Evolutionary conservation across 2,113 vertebrate species (phyloP).

Genomic region (Chloropsis hardwickii): DNA sequence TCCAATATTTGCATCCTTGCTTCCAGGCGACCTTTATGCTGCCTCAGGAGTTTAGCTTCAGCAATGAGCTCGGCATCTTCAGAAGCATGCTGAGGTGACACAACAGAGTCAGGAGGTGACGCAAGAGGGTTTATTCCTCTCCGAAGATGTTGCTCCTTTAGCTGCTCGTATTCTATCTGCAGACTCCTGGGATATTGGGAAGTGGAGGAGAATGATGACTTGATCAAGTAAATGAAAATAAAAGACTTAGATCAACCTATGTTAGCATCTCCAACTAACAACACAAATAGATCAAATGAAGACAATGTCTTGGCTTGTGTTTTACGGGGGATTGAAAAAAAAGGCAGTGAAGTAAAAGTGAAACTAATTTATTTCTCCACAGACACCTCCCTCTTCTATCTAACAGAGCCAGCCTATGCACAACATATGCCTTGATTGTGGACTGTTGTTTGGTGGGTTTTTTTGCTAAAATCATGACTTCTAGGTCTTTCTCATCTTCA

Average conservation of each 20-base stretch:
- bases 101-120: slow-evolving; percentile 73
- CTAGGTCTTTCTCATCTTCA: neutral
- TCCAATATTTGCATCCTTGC: slow-evolving; percentile 96
- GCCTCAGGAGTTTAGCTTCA: slow-evolving; percentile 88
- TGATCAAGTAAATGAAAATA: neutral
- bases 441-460: neutral
- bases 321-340: neutral
- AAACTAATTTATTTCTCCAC: neutral
- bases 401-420: neutral
- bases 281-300: neutral
- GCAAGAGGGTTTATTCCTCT: slow-evolving; percentile 71
- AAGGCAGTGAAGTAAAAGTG: neutral
- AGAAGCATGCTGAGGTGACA: slow-evolving; percentile 72
- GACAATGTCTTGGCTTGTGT: neutral
- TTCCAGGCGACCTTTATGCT: slow-evolving; percentile 95
- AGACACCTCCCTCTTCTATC: neutral
- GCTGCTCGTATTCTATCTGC: slow-evolving; percentile 89
- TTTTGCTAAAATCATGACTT: neutral
- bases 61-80: slow-evolving; percentile 87
- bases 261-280: neutral
- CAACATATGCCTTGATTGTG: neutral
- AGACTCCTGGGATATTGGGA: slow-evolving; percentile 74
- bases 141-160: slow-evolving; percentile 87
- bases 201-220: neutral
- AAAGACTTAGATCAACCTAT: neutral